A percentile compares a stretch with the other conserved stretches of the same genome.
phyloP scores from a whole-genome alignment of 53 echinoderm and acorn worm genomes.

The Echinarachnius parma region DNA sequence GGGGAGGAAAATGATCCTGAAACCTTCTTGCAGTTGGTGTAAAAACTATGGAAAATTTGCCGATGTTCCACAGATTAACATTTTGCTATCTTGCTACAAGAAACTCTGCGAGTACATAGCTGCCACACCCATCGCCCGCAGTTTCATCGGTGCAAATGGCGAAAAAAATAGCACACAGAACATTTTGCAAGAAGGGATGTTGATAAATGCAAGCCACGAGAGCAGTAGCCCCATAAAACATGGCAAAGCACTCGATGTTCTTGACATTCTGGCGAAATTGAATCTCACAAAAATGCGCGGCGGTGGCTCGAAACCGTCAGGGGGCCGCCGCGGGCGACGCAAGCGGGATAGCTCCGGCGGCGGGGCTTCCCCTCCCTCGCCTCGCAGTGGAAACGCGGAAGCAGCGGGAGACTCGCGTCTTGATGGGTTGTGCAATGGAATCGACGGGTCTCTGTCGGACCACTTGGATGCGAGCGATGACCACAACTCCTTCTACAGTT shows the following conservation, averaged over 20 bases:
- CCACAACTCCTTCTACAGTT: conserved; percentile 47
- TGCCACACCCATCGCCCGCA: conserved; percentile 97
- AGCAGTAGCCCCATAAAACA: conserved; percentile 45
- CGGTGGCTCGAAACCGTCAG: conserved; percentile 2
- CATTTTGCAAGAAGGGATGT: conserved; percentile 92
- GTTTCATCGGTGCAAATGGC: conserved; percentile 77
- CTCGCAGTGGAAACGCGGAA: conserved; percentile 27
- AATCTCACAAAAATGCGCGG: conserved; percentile 31
- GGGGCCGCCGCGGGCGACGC: conserved; percentile 34
- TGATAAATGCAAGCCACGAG: conserved; percentile 69
- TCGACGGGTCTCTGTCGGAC: conserved; percentile 19
- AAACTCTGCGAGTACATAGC: conserved; percentile 94
- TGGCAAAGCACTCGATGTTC: conserved; percentile 58
- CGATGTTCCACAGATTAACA: conserved; percentile 82
- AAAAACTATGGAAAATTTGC: conserved; percentile 82
- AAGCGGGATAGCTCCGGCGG: conserved; percentile 27
- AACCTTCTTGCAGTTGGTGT: conserved; percentile 97
- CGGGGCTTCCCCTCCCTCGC: conserved; percentile 42
- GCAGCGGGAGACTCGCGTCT: conserved; percentile 4
- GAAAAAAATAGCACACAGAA: conserved; percentile 74
- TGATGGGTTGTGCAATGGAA: conserved; percentile 21
- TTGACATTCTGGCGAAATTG: conserved; percentile 61
- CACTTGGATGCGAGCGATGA: conserved; percentile 30
- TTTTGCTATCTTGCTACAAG: conserved; percentile 94
- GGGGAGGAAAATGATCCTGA: conserved; percentile 92